Evolutionary conservation across 1,140 invertebrate genomes (phyloP).

Genomic region (Drosophila lowei): DNA sequence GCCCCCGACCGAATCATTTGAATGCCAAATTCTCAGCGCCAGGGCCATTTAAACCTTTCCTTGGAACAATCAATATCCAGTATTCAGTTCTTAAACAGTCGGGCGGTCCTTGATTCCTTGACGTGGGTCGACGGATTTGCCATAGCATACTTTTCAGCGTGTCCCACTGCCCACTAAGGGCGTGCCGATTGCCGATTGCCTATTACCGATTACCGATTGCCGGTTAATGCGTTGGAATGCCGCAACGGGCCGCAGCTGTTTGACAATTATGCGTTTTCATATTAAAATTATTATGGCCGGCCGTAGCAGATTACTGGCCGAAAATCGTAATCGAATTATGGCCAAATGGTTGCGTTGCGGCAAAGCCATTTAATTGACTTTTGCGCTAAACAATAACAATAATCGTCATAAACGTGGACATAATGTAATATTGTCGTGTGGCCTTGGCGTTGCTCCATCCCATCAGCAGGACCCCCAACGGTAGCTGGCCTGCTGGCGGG

Average conservation of each 20-base stretch:
- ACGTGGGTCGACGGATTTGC: too few species aligned
- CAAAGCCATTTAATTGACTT: slow-evolving; percentile 76
- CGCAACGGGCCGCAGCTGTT: slow-evolving; percentile 31
- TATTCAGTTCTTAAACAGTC: too few species aligned
- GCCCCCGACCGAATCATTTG: slow-evolving; percentile 33
- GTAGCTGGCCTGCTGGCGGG: too few species aligned
- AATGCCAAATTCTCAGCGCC: slow-evolving; percentile 11
- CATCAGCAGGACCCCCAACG: not conserved
- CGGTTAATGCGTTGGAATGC: slow-evolving; percentile 38
- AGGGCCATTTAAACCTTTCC: too few species aligned
- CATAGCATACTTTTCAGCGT: slow-evolving; percentile 39
- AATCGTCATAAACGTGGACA: slow-evolving; percentile 72
- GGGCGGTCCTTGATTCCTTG: too few species aligned
- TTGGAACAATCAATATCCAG: too few species aligned
- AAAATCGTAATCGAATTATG: slow-evolving; percentile 69
- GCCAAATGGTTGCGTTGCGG: slow-evolving; percentile 44
- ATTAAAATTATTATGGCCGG: slow-evolving; percentile 50
- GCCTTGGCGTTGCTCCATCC: not conserved
- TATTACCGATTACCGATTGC: slow-evolving; percentile 19
- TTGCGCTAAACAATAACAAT: slow-evolving; percentile 69
- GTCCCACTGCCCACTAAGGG: not conserved
- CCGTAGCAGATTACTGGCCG: slow-evolving; percentile 31
- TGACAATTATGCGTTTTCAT: slow-evolving; percentile 34
- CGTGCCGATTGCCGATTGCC: too few species aligned
- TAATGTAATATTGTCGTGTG: slow-evolving; percentile 50